Base-by-base conservation (phyloP, 2,797 vertebrate genomes). In the Darevskia mixta region DNA sequence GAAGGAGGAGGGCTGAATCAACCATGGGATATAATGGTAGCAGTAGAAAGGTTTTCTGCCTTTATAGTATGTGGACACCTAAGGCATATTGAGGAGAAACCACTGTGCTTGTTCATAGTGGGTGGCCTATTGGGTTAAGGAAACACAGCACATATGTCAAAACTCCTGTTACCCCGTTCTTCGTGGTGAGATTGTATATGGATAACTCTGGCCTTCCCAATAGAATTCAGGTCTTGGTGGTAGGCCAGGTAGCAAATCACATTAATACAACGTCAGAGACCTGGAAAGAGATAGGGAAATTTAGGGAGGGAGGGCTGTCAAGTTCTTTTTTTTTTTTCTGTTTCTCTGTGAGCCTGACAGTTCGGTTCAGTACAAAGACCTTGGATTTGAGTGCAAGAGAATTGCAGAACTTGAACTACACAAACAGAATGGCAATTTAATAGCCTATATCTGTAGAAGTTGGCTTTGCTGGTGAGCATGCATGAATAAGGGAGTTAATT, bases 251-350 rank as follows among this genome's bases (percentile, higher is more conserved):
- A 49, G n/a, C 43, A 86, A 35, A 89, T 92, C 66, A 93, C 79
- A 66, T 73, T 88, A 83, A 87, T 90, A 67, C 66, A 89, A 41
- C 55, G 11, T 38, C 17, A 58, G 23, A 83, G 71, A 85, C 32
- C 85, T 90, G 61, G 87, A 38, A 94, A 86, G 86, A 78, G 93
- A 35, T 8, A 20, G 66, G 86, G 82, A 93, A 90, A 49, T 64
- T 43, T 5, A 2, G 18, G 61, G 61, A 90, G 89, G 89, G 94
- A 93, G 86, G 78, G 77, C 89, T 89, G 32, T 73, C 83, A 89
- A 93, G 82, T 92, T 91, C 2, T 79, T 71, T 92, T 92, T 66
- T 81, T 79, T 71, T 92, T 92, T 66, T 81, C 0, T 88, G 23
- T 92, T 32, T 91, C 43, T 92, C n/a, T 64, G 90, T 86, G 88